Evolutionary conservation across 2,888 invertebrate genomes (phyloP), one percentile per base, ranked within the genome.

Genomic region (Phortica magna): DNA sequence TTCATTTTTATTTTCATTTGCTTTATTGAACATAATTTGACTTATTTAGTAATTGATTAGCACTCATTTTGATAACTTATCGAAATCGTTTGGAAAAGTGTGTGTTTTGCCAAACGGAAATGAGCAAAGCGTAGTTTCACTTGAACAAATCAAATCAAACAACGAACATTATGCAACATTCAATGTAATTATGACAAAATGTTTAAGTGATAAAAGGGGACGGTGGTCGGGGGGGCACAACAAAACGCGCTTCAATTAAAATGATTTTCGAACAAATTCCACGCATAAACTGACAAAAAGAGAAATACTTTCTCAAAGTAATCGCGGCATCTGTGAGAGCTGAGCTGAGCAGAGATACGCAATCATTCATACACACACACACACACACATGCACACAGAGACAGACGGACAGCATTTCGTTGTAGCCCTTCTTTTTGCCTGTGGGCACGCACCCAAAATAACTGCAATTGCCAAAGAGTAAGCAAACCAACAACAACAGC

Each of bases 1-100:
- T 65, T n/a, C 6, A 43, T 7, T 19, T 41, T 41, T 31, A 7
- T 22, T 65, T 14, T 22, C 9, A 42, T 42, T 67, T 41, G 10
- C 19, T 67, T 67, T 39, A 19, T 12, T 59, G n/a, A 65, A 9
- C 65, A 65, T 65, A 65, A 65, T 65, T 65, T 31, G 65, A 22
- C 7, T 65, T 65, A 65, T 39, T 31, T 65, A 65, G 65, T 39
- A 65, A 65, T 65, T 65, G 65, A 65, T 65, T 39, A 65, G 65
- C 65, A 41, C 9, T 14, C 39, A 14, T 39, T 39, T 7, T 31
- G 10, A 39, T 48, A 48, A 48, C 39, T 65, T 65, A 65, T 65
- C 65, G 39, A 2, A 31, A 31, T 2, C 31, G 31, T 1, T 31
- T 31, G 2, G 31, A 31, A 31, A 31, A 31, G 5, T 31, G 31